These are phyloP conservation scores for Colletes latitarsis DNA, from an alignment of 1,140 invertebrate species.

Conservation along the genomic window DNA sequence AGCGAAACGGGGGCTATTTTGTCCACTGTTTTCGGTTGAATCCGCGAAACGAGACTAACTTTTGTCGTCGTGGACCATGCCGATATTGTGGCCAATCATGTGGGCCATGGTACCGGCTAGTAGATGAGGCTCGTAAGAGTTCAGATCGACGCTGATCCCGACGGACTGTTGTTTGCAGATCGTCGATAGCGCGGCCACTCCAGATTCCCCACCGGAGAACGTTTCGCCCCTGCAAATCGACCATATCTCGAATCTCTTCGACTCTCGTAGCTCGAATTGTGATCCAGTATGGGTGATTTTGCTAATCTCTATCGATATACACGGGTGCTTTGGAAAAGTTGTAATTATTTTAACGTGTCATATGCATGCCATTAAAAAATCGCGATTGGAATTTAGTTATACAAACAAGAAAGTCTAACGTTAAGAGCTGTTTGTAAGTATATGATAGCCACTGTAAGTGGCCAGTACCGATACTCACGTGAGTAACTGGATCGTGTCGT, in stretches of 20 bases:
- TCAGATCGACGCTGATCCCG: slow-evolving; percentile 95
- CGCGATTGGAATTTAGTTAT: too few relatives aligned
- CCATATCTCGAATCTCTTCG: too few relatives aligned
- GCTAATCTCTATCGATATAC: too few relatives aligned
- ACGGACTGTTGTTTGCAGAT: slow-evolving; percentile 95
- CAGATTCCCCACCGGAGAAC: slow-evolving; percentile 92
- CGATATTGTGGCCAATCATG: slow-evolving; percentile 98
- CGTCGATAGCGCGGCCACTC: slow-evolving; percentile 94
- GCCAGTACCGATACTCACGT: slow-evolving; percentile 85
- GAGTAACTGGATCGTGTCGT: slow-evolving; percentile 95
- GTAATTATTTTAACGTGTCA: too few relatives aligned
- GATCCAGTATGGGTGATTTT: too few relatives aligned
- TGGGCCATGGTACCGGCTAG: slow-evolving; percentile 96
- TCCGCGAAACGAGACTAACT: slow-evolving; percentile 81
- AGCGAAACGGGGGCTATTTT: background rate
- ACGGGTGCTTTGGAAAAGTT: too few relatives aligned
- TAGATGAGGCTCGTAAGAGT: slow-evolving; percentile 96
- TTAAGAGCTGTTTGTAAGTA: too few relatives aligned
- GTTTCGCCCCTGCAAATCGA: slow-evolving; percentile 87
- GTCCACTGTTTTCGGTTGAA: too few relatives aligned
- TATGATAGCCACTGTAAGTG: too few relatives aligned
- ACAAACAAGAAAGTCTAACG: too few relatives aligned
- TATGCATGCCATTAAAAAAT: too few relatives aligned
- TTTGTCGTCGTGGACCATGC: slow-evolving; percentile 96
- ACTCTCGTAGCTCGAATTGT: too few relatives aligned